Evolutionary conservation across 2,888 invertebrate species (phyloP), one percentile per base, ranked within the genome.

Genomic region (Cerceris ruficornis): DNA sequence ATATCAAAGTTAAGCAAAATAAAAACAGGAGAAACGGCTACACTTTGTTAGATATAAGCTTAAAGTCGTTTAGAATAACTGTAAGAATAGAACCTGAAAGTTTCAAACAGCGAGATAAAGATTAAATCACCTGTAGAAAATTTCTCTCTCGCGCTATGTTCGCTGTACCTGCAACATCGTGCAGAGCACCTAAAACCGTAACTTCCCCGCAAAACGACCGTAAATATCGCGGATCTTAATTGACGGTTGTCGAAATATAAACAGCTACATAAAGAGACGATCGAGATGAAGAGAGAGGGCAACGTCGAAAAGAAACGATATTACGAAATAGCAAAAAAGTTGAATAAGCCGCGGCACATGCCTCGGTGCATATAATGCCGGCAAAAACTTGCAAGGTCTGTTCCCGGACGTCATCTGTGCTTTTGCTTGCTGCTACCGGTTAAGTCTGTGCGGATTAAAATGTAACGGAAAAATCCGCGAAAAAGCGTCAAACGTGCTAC

Each of bases 351-450:
- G 69, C 75, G 78, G 79, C 80, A 67, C 80, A 78, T 79, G 82
- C 77, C 84, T 79, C 61, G 43, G 54, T 85, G 83, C 79, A 71
- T 75, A 84, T 77, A 81, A 75, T 78, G 69, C 54, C 15, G n/a
- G 72, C 76, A 88, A 88, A 88, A 88, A 87, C 83, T 84, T 69
- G 87, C 73, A 83, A 74, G 80, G 79, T 83, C 81, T 84, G 76
- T 79, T 85, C 75, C 69, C 73, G 74, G 75, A 71, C 82, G 81
- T 82, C 83, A 82, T 62, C 69, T 78, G 73, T 70, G 76, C 68
- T 79, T 77, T 77, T 60, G 74, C 62, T 55, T 73, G 70, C 73
- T 73, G 62, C 61, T 60, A 71, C 79, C 69, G 70, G 74, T 68
- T 70, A 6, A 28, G 66, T 70, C 59, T 75, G 73, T 15, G 14